Conservation (phyloP, 2,888 invertebrate species). For the Steinernema scapterisci region DNA sequence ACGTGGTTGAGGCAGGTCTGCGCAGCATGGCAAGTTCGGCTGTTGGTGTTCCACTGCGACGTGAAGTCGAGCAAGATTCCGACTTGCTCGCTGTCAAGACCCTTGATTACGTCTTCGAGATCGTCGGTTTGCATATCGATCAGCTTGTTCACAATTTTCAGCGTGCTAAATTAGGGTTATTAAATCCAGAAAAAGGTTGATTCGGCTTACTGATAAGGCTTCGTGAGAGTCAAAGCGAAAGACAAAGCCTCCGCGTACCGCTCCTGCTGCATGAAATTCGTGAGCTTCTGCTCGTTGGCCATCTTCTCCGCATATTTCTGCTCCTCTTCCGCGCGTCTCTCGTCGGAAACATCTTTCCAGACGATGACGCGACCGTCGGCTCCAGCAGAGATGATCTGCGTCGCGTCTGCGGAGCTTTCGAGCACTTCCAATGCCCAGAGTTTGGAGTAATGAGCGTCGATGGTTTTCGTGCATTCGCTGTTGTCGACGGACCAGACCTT, state of each 20-base stretch:
- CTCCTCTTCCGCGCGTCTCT: slow-evolving; percentile 45
- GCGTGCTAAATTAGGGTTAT: slow-evolving; percentile 38
- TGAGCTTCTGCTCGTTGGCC: slow-evolving; percentile 53
- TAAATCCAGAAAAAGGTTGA: slow-evolving; percentile 25
- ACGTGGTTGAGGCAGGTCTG: slow-evolving; percentile 57
- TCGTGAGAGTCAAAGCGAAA: slow-evolving; percentile 55
- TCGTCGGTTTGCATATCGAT: slow-evolving; percentile 36
- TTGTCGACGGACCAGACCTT: slow-evolving; percentile 91
- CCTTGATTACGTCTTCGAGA: slow-evolving; percentile 34
- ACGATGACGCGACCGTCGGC: slow-evolving; percentile 57
- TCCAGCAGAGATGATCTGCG: slow-evolving; percentile 45
- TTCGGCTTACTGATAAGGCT: slow-evolving; percentile 52
- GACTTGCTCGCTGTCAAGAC: slow-evolving; percentile 49
- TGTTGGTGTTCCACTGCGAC: slow-evolving; percentile 66
- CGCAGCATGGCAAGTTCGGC: slow-evolving; percentile 53
- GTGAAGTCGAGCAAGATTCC: slow-evolving; percentile 57
- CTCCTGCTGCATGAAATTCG: slow-evolving; percentile 58
- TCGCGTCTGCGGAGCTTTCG: slow-evolving; percentile 33
- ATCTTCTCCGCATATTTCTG: slow-evolving; percentile 50
- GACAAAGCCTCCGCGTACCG: slow-evolving; percentile 59
- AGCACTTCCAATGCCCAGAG: slow-evolving; percentile 69
- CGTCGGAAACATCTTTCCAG: slow-evolving; percentile 62
- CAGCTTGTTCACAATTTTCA: slow-evolving; percentile 55
- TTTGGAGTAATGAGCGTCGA: slow-evolving; percentile 85
- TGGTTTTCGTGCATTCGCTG: slow-evolving; percentile 82